Base-by-base conservation (phyloP, 2,797 vertebrate genomes). In the Eutrigla gurnardus region DNA sequence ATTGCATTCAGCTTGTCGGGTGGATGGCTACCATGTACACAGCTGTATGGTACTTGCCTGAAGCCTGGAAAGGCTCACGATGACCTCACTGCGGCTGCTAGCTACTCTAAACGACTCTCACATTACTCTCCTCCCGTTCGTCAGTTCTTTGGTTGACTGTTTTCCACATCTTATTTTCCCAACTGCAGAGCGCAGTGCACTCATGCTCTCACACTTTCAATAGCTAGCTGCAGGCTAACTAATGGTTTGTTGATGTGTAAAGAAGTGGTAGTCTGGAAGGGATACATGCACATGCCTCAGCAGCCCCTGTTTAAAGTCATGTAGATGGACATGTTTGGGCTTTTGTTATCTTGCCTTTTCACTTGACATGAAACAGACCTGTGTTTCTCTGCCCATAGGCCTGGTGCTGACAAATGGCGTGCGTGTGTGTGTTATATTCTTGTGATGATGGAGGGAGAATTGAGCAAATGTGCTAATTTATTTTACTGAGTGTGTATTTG, bases 61-160 rank as follows among this genome's bases (percentile, higher is more conserved):
- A 82, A 84, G 79, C 75, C 75, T 77, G 68, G 58, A 86, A 83
- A 73, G 66, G 68, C 72, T 88, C 74, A 73, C 73, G 68, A 83
- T 86, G 82, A 87, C 78, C 85, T 89, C 67, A 79, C 47, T 81
- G 64, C 17, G 69, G 67, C 80, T 71, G 78, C 68, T 59, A 66
- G 81, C 78, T 75, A 13, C 64, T 78, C 84, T 63, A 86, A 86
- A 89, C 75, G 62, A 74, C 80, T 88, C 77, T 89, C 70, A 75
- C 83, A 86, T 89, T 57, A 85, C 77, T 73, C 70, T 75, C 43
- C 65, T 83, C 60, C 36, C 52, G 37, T 82, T 73, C 85, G 72
- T 75, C 5, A 5, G 69, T 78, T 83, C 66, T 86, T 89, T 85
- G 70, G 64, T 87, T 73, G 77, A 77, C 78, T 70, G 68, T 77